These are phyloP conservation scores for Mactromeris polynyma DNA, from an alignment of 2,888 invertebrate species.

Conservation along the genomic window DNA sequence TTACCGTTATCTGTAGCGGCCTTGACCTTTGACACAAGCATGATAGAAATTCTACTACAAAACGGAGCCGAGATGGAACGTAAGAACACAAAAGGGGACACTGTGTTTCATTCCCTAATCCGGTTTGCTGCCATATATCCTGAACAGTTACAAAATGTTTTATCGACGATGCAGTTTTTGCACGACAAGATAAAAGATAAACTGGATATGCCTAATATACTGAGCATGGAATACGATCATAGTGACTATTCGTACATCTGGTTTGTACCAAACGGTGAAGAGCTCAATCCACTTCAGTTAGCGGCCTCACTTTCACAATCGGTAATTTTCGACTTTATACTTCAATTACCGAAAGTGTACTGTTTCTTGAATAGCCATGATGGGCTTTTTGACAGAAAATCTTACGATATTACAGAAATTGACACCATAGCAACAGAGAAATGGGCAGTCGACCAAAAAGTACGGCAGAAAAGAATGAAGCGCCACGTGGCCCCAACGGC, in stretches of 20 bases:
- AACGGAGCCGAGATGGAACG: conserved; percentile 72
- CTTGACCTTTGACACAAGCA: conserved; percentile 64
- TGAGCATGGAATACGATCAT: conserved; percentile 64
- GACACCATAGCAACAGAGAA: conserved; percentile 73
- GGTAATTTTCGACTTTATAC: conserved; percentile 73
- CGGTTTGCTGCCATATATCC: conserved; percentile 75
- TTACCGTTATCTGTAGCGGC: conserved; percentile 74
- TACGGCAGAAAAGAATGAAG: conserved; percentile 38
- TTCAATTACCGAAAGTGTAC: conserved; percentile 75
- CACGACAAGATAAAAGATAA: conserved; percentile 59
- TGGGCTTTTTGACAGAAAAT: conserved; percentile 78
- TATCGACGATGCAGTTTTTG: conserved; percentile 59
- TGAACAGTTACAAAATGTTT: conserved; percentile 59
- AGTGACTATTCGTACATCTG: conserved; percentile 72
- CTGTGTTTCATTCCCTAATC: conserved; percentile 73
- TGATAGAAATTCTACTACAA: conserved; percentile 61
- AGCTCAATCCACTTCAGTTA: conserved; percentile 75
- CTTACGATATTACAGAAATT: conserved; percentile 80
- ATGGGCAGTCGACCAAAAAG: conserved; percentile 55
- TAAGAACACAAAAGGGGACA: conserved; percentile 72
- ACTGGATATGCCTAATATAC: conserved; percentile 7
- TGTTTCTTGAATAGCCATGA: conserved; percentile 77
- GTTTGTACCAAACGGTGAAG: conserved; percentile 73
- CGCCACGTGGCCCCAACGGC: conserved; percentile 59
- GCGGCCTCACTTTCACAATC: conserved; percentile 73